Evolutionary conservation across 2,888 invertebrate genomes (phyloP), one percentile per base, ranked within the genome.

Genomic region (Rhimphoctona megacephalus): DNA sequence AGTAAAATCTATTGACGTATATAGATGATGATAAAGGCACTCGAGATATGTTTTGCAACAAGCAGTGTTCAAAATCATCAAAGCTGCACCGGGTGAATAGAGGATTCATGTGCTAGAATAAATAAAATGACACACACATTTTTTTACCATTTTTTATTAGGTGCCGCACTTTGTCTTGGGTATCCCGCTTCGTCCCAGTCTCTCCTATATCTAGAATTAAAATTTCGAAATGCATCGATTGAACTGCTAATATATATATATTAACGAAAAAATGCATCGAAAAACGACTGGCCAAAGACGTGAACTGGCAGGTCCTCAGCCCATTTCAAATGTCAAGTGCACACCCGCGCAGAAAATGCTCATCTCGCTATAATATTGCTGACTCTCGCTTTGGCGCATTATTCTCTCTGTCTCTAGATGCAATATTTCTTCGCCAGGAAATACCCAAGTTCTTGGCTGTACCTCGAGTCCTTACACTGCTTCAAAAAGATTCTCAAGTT

Each of bases 281-380:
- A 73, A 67, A 81, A 78, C 36, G 73, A 74, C 73, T 67, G 36
- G 49, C 8, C 67, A 46, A 54, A 69, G 73, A 83, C 46, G 30
- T 69, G 49, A 43, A 33, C 54, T 81, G 81, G 61, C 86, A 83
- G 78, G 69, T 83, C 73, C 85, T 88, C 81, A 83, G 81, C 81
- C 79, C 85, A 89, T 89, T 89, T 88, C 85, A 89, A 89, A 89
- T 89, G 89, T 89, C 89, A 89, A 89, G 89, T 87, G 89, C 89
- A 88, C 83, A 86, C 82, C 88, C 86, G 83, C 86, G 80, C 84
- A 80, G 82, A 85, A 82, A 82, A 61, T 57, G 80, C 83, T 85
- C 61, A 61, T 30, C 81, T 77, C 77, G 39, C 73, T 72, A 43
- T 61, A 73, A 76, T 69, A 85, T 86, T 83, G 86, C 87, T 82